Conservation (phyloP, 2,797 vertebrate species). For the Acanthis flammea region DNA sequence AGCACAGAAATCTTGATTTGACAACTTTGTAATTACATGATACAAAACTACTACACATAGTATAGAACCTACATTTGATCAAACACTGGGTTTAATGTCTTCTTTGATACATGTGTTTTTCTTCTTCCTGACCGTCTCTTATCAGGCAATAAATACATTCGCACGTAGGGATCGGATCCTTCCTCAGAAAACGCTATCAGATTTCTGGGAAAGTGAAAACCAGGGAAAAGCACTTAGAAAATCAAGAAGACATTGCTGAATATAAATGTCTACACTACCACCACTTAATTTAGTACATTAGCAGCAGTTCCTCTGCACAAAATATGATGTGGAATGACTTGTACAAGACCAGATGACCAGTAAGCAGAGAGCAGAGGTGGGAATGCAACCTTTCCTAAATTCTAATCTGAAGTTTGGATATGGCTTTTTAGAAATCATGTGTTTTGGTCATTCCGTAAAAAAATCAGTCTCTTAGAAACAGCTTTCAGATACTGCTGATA, state of each 20-base stretch:
- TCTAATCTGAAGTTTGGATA: not conserved
- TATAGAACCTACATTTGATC: slow-evolving; percentile 87
- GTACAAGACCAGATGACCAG: not conserved
- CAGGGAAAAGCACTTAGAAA: not conserved
- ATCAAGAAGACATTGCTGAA: not conserved
- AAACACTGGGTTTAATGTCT: slow-evolving; percentile 88
- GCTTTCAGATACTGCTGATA: not conserved
- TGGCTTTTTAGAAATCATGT: accelerated
- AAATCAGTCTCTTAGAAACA: not conserved
- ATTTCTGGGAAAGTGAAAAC: slow-evolving; percentile 79
- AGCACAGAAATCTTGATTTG: not conserved
- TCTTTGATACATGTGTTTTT: slow-evolving; percentile 93
- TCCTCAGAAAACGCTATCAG: slow-evolving; percentile 91
- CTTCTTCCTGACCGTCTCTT: slow-evolving; percentile 92
- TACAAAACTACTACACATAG: not conserved
- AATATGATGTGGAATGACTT: not conserved
- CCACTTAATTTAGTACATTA: not conserved
- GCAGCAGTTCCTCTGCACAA: not conserved
- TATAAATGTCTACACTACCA: not conserved
- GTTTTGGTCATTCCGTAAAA: not conserved
- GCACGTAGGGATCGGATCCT: slow-evolving; percentile 92
- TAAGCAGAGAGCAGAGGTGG: not conserved
- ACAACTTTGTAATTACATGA: not conserved
- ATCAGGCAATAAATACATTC: slow-evolving; percentile 94
- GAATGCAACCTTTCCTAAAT: not conserved